Evolutionary conservation across 2,797 vertebrate species (phyloP), one percentile per base, ranked within the genome.

Genomic region (Chelonia mydas): DNA sequence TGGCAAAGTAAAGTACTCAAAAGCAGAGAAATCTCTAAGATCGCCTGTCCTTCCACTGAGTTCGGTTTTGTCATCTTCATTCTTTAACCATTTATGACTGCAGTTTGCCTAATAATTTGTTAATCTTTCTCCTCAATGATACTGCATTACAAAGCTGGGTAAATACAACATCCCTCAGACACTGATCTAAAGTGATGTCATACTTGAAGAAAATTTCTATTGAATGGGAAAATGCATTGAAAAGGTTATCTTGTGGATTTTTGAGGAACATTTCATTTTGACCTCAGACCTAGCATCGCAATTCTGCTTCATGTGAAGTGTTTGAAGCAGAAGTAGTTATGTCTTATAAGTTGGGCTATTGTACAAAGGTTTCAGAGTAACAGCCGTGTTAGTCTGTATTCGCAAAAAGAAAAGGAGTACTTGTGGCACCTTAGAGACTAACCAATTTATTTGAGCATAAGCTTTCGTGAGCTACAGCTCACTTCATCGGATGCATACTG

Each of bases 61-160:
- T 72, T 88, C 76, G 41, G 9, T 41, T 94, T 57, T 57, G 55
- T 57, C 59, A 78, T 78, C 91, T 81, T 91, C 41, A 88, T n/a
- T 84, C 55, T 90, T 96, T 94, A 92, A 86, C 55, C 37, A 82
- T 81, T 88, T 90, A 84, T 53, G 83, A 61, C 82, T 91, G 80
- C 47, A 59, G 68, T 81, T 96, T 86, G 86, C 23, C 33, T 90
- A 83, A 59, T 80, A 86, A 90, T 57, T 92, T 5, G 49, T 27
- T 88, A 12, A 57, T 86, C 53, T 68, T 37, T 45, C 2, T 95
- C 47, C 82, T 78, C 19, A 84, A 89, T 81, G 89, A 88, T 81
- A 93, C 37, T 23, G 92, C 2, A 90, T 88, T 59, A 68, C 11
- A 80, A 87, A 94, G 81, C 17, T 53, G 82, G 33, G 83, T 94